Evolutionary conservation across 2,113 vertebrate genomes (phyloP).

Genomic region (Solenodon paradoxus): DNA sequence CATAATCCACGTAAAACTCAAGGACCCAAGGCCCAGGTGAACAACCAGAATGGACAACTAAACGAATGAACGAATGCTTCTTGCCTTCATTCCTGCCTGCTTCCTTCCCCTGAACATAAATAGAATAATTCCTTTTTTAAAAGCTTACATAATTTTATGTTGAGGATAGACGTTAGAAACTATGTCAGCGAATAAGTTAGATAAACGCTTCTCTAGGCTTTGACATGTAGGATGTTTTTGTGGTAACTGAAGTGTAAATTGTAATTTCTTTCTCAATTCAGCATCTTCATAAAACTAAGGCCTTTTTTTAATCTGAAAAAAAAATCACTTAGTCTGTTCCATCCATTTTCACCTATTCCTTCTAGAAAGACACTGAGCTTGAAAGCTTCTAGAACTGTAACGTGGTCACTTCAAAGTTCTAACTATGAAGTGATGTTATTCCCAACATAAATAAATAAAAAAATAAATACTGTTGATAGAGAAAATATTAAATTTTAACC

Average conservation of each 20-base stretch:
- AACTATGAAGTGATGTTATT: background rate
- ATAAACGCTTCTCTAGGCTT: background rate
- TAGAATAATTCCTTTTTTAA: too few relatives aligned
- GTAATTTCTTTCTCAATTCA: constrained; percentile 20
- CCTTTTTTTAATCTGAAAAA: background rate
- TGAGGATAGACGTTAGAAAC: too few relatives aligned
- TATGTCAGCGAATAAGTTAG: background rate
- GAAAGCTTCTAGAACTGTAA: background rate
- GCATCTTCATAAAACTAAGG: background rate
- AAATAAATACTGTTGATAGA: background rate
- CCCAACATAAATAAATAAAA: background rate
- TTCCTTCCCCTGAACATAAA: too few relatives aligned
- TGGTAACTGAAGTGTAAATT: background rate
- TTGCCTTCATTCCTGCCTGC: too few relatives aligned
- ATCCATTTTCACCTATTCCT: background rate
- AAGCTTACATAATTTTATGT: too few relatives aligned
- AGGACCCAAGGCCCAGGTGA: too few relatives aligned
- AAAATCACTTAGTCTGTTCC: background rate
- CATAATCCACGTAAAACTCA: too few relatives aligned
- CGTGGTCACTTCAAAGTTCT: background rate
- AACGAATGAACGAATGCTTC: too few relatives aligned
- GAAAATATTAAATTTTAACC: background rate
- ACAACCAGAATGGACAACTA: too few relatives aligned
- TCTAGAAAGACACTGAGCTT: background rate
- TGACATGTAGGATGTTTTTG: background rate